These are phyloP conservation scores for Aspidiotus destructor DNA, from an alignment of 2,888 invertebrate species.

Conservation along the genomic window DNA sequence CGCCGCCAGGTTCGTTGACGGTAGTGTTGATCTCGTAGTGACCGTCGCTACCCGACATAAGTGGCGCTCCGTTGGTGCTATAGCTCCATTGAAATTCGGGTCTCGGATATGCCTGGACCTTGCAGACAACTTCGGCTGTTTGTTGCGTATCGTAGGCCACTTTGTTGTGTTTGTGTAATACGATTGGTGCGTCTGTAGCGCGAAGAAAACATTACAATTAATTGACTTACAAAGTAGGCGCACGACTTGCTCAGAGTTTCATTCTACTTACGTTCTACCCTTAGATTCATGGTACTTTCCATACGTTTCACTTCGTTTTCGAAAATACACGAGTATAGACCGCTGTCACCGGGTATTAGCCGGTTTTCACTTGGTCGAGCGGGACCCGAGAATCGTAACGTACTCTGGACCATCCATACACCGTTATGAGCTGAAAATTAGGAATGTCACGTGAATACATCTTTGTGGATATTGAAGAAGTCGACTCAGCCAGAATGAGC, in stretches of 20 bases:
- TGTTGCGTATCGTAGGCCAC: constrained; percentile 79
- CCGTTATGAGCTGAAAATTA: constrained; percentile 20
- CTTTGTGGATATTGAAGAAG: neutral
- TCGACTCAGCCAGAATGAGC: too few relatives aligned
- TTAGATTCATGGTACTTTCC: constrained; percentile 79
- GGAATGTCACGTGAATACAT: neutral
- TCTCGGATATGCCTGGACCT: constrained; percentile 83
- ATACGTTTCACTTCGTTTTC: constrained; percentile 81
- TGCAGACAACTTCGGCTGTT: constrained; percentile 75
- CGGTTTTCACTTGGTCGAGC: constrained; percentile 66
- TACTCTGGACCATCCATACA: constrained; percentile 66
- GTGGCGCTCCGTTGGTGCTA: constrained; percentile 60
- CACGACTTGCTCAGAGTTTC: neutral
- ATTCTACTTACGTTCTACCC: constrained; percentile 69
- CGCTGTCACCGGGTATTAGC: constrained; percentile 71
- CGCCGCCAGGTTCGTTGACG: constrained; percentile 59
- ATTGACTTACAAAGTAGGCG: neutral
- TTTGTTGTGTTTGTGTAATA: constrained; percentile 73
- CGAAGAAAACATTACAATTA: neutral
- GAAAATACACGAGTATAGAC: constrained; percentile 77
- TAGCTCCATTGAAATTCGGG: constrained; percentile 89
- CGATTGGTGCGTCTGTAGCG: constrained; percentile 69
- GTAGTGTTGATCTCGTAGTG: constrained; percentile 77
- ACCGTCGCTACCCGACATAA: constrained; percentile 66
- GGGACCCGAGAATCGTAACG: constrained; percentile 67